phyloP scores from a whole-genome alignment of 2,113 vertebrate species.

The Syrmaticus mikado region DNA sequence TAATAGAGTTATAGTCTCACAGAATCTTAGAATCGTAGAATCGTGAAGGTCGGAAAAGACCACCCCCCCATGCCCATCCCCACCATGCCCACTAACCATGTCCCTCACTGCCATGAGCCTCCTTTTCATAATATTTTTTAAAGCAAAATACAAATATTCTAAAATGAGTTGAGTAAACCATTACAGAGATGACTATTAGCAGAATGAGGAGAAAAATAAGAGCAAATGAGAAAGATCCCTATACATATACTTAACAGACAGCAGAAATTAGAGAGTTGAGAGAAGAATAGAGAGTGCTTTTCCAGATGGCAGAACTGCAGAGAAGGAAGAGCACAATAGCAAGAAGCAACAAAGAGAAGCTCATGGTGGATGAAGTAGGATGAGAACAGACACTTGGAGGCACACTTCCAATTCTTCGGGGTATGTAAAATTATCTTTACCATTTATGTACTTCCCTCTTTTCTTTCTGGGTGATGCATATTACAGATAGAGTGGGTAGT shows the following conservation, averaged over 20 bases:
- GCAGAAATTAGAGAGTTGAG: not conserved
- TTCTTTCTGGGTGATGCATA: not conserved
- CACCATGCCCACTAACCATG: too few species aligned
- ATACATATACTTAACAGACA: not conserved
- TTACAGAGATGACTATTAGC: not conserved
- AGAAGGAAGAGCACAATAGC: not conserved
- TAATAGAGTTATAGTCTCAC: too few species aligned
- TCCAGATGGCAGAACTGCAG: constrained; percentile 27
- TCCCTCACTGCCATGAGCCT: not conserved
- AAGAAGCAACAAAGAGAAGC: not conserved
- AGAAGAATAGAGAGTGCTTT: not conserved
- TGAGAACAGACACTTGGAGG: not conserved
- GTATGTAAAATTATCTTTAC: constrained; percentile 14
- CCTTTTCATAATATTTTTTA: not conserved
- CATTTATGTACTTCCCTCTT: not conserved
- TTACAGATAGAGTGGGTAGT: not conserved
- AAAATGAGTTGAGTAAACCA: not conserved
- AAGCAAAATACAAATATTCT: not conserved
- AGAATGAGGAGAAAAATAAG: not conserved
- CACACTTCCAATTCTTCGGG: not conserved
- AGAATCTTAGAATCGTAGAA: too few species aligned
- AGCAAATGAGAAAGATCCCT: not conserved
- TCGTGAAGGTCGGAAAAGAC: too few species aligned
- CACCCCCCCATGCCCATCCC: too few species aligned
- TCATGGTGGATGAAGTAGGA: not conserved